These are phyloP conservation scores for Plectus sambesii DNA, from an alignment of 1,140 invertebrate genomes.

Conservation along the genomic window DNA sequence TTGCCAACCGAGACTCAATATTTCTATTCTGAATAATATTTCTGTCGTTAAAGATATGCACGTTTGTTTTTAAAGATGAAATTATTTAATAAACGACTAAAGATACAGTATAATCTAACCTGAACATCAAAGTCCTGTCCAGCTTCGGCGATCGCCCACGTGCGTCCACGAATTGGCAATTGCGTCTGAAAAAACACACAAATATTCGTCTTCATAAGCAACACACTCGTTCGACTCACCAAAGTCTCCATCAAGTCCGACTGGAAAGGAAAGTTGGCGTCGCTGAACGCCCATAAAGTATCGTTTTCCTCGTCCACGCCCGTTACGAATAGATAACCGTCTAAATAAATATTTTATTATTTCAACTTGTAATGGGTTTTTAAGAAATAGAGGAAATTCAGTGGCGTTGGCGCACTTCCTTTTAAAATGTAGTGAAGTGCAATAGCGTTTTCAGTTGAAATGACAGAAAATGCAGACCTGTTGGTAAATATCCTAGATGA, in stretches of 20 bases:
- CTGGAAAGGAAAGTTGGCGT: conserved; percentile 50
- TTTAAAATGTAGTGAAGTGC: conserved; percentile 14
- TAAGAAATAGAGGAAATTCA: no score
- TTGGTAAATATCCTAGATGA: conserved; percentile 67
- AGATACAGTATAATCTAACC: conserved; percentile 14
- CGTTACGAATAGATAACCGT: no score
- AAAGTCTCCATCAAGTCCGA: conserved; percentile 52
- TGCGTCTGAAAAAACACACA: conserved; percentile 56
- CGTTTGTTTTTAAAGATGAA: no score
- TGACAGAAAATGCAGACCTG: conserved; percentile 52
- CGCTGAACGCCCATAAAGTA: conserved; percentile 49
- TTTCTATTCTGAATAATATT: no score
- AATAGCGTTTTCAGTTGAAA: conserved; percentile 6
- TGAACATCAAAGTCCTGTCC: conserved; percentile 15
- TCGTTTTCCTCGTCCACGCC: conserved; percentile 49
- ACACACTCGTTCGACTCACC: conserved; percentile 31
- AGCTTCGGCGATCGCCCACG: conserved; percentile 67
- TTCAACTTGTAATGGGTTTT: no score
- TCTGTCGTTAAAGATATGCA: no score
- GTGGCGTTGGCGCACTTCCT: conserved; percentile 49
- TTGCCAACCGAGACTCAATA: no score
- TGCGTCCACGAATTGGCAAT: conserved; percentile 65
- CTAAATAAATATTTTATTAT: no score
- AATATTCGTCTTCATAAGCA: conserved; percentile 2
- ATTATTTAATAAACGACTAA: no score